These are phyloP conservation scores for Athrips mouffetella DNA, from an alignment of 2,888 invertebrate genomes.

Conservation along the genomic window DNA sequence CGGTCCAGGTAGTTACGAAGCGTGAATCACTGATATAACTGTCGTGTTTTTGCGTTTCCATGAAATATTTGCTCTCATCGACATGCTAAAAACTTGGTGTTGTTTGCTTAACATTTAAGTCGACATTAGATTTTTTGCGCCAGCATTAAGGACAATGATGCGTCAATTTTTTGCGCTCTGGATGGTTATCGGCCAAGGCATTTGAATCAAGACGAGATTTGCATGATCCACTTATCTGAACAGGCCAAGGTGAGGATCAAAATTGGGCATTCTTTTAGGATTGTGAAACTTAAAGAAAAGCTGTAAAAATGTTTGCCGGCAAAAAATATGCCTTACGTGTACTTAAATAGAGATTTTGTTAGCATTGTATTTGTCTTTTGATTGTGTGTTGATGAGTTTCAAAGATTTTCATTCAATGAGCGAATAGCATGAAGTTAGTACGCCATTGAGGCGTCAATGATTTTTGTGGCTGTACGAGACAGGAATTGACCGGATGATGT, in stretches of 20 bases:
- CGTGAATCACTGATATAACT: constrained; percentile 72
- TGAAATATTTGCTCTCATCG: constrained; percentile 57
- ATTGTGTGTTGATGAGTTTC: too few species aligned
- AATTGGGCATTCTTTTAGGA: constrained; percentile 1
- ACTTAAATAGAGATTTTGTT: too few species aligned
- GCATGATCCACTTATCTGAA: constrained; percentile 13
- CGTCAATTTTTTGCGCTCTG: constrained; percentile 19
- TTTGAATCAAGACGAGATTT: constrained; percentile 29
- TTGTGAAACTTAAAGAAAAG: constrained; percentile 1
- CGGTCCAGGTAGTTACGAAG: constrained; percentile 58
- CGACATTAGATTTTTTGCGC: constrained; percentile 15
- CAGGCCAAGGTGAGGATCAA: constrained; percentile 16
- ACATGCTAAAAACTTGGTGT: constrained; percentile 50
- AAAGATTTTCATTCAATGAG: not conserved
- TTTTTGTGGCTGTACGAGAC: constrained; percentile 38
- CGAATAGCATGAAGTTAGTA: not conserved
- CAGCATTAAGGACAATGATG: constrained; percentile 14
- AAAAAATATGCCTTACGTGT: too few species aligned
- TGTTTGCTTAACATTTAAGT: constrained; percentile 27
- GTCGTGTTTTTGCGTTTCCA: constrained; percentile 62
- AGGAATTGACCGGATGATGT: constrained; percentile 69
- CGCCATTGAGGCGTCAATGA: constrained; percentile 13
- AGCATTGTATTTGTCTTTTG: too few species aligned
- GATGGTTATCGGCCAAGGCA: constrained; percentile 27
- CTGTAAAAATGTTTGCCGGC: too few species aligned